Conservation (phyloP, 1,140 invertebrate genomes). For the Apis mellifera region Amel_HAv3.1 CM009943.2:10533501-10534000, state of each 20-base stretch:
- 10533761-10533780: slow-evolving; percentile 49
- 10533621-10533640: slow-evolving; percentile 15
- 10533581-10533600: slow-evolving; percentile 50
- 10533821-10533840: not conserved
- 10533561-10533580: slow-evolving; percentile 67
- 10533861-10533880: slow-evolving; percentile 36
- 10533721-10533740: slow-evolving; percentile 60
- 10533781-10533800: slow-evolving; percentile 33
- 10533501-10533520: not conserved
- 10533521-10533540: not conserved
- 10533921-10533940: not conserved
- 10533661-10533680: slow-evolving; percentile 28
- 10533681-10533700: slow-evolving; percentile 43
- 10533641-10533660: not conserved
- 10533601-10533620: slow-evolving; percentile 16
- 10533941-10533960: slow-evolving; percentile 17
- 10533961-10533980: slow-evolving; percentile 26
- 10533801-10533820: slow-evolving; percentile 7
- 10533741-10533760: slow-evolving; percentile 52
- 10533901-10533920: not conserved
- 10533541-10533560: slow-evolving; percentile 52
- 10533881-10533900: slow-evolving; percentile 8
- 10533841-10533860: not conserved
- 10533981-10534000: not conserved
- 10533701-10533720: slow-evolving; percentile 50